Base-by-base conservation (phyloP, 2,113 vertebrate species). In the Antennarius striatus region DNA sequence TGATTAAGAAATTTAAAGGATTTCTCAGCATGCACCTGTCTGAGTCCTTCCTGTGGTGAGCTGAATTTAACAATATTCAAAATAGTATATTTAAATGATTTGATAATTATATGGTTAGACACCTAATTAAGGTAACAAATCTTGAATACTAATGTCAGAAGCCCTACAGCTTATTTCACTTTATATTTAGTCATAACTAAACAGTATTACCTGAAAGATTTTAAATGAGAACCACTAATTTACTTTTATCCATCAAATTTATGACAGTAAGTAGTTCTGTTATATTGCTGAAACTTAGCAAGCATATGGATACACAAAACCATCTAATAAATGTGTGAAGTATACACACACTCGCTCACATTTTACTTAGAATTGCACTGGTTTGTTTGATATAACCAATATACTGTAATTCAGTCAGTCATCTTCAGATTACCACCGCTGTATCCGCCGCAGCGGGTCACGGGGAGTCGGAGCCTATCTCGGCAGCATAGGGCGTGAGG, bases 1-100 rank as follows among this genome's bases (percentile, higher is more conserved):
- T 50, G 66, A 78, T 51, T 70, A 68, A 66, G 47, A 69, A 68
- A 51, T 77, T 51, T 70, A 68, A 66, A 47, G 73, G 64, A 51
- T 77, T 71, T 77, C 36, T 68, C n/a, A 16, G 15, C 3, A 47
- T 54, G n/a, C 29, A 53, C 40, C 46, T 67, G 22, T 46, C 63
- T 61, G 36, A 63, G 62, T 16, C 9, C 32, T 71, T 30, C 42
- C 29, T 29, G 61, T 36, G 46, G 53, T 55, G 63, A 61, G 17
- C 5, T 10, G 52, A 68, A 71, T 64, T 30, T 73, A 78, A 65
- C 36, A 68, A 43, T 43, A 10, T n/a, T 40, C 43, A 60, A 52
- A 63, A 17, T 28, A 13, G 32, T 45, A n/a, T 45, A 61, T 71
- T 70, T 29, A 51, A 56, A 71, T 28, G 16, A 53, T 55, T 75